phyloP scores from a whole-genome alignment of 2,888 invertebrate genomes.

The Dicranocentrus wangi region DNA sequence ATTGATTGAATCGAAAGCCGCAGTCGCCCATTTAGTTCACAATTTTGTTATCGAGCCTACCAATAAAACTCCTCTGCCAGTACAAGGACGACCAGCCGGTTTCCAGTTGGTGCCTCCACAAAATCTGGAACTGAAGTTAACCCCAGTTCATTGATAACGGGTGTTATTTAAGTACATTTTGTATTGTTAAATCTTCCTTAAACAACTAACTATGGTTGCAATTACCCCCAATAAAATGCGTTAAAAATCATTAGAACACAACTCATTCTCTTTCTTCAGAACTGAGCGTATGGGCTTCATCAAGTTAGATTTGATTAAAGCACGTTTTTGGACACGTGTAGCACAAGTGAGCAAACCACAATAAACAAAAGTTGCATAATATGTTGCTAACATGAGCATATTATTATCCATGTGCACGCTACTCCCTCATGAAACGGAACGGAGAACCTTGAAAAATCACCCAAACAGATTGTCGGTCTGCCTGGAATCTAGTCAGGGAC shows the following conservation, averaged over 20 bases:
- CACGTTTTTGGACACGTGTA: not conserved
- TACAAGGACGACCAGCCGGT: not conserved
- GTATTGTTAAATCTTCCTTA: not conserved
- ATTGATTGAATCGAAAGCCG: too few species aligned
- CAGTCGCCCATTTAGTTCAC: too few species aligned
- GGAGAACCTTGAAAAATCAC: not conserved
- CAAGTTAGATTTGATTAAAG: not conserved
- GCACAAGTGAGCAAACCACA: not conserved
- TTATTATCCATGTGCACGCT: too few species aligned
- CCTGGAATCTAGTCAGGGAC: not conserved
- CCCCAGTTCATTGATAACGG: not conserved
- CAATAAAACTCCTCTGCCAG: constrained; percentile 55
- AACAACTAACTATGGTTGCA: not conserved
- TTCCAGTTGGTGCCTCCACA: not conserved
- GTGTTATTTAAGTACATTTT: not conserved
- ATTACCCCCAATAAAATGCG: not conserved
- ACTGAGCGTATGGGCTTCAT: not conserved
- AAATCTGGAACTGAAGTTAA: constrained; percentile 18
- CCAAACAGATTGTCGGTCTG: not conserved
- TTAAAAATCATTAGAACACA: not conserved
- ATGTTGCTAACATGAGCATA: not conserved
- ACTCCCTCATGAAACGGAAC: too few species aligned
- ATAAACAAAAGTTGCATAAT: not conserved
- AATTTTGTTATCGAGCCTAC: too few species aligned
- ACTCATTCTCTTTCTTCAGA: not conserved